Conservation (phyloP, 2,797 vertebrate genomes). For the Petrocephalus schoutedeni region DNA sequence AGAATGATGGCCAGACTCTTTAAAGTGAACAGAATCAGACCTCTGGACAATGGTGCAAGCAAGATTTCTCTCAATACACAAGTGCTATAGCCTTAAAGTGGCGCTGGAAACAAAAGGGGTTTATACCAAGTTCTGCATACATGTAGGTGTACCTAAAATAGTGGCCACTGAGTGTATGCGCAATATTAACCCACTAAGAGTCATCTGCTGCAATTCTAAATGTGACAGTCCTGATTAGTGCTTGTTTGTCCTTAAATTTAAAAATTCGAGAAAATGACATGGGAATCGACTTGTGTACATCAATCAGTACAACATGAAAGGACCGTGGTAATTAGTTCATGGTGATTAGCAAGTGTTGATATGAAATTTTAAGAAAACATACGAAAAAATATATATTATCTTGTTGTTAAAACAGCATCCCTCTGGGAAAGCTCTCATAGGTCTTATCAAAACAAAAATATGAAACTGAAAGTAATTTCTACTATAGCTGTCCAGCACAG, state of each 20-base stretch:
- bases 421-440: slow-evolving; percentile 43
- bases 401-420: slow-evolving; percentile 32
- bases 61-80: background rate
- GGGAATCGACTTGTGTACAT: slow-evolving; percentile 64
- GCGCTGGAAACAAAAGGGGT: background rate
- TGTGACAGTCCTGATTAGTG: slow-evolving; percentile 63
- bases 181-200: background rate
- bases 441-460: slow-evolving; percentile 35
- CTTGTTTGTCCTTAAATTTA: slow-evolving; percentile 68
- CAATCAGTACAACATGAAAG: slow-evolving; percentile 71
- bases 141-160: background rate
- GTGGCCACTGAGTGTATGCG: background rate
- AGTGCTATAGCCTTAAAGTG: background rate
- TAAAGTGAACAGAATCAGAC: background rate
- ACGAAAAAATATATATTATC: slow-evolving; percentile 44
- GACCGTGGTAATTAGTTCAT: slow-evolving; percentile 63
- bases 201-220: slow-evolving; percentile 34
- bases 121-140: background rate
- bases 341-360: slow-evolving; percentile 63
- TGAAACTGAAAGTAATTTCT: background rate
- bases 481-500: slow-evolving; percentile 1
- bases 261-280: slow-evolving; percentile 61
- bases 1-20: background rate
- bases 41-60: background rate
- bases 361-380: slow-evolving; percentile 51